Conservation (phyloP, 2,888 invertebrate genomes). For the Xylocampa areola region DNA sequence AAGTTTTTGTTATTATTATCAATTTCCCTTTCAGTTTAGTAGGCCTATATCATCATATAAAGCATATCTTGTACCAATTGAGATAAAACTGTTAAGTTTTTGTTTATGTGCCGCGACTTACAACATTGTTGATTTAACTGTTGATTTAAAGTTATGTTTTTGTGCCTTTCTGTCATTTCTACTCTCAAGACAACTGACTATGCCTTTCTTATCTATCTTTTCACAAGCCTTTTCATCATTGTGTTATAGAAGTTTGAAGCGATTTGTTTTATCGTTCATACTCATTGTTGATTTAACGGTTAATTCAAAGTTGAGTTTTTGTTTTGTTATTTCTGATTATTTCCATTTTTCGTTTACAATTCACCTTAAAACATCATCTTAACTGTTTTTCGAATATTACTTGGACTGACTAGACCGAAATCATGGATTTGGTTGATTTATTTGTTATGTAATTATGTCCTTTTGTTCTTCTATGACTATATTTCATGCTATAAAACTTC, state of each 20-base stretch:
- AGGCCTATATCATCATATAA: no score
- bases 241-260: no score
- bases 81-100: conserved; percentile 32
- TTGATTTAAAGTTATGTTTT: conserved; percentile 34
- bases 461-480: no score
- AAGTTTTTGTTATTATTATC: conserved; percentile 37
- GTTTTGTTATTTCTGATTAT: conserved; percentile 16
- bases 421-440: neutral
- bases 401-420: no score
- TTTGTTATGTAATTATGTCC: no score
- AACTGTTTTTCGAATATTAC: no score
- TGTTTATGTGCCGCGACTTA: conserved; percentile 14
- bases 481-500: no score
- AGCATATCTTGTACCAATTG: no score
- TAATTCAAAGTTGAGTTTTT: conserved; percentile 39
- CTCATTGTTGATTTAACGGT: conserved; percentile 34
- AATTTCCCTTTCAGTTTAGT: neutral
- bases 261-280: no score
- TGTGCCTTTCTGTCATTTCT: conserved; percentile 12
- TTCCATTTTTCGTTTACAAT: neutral
- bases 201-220: no score
- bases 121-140: conserved; percentile 22
- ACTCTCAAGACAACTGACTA: no score
- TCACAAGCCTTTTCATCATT: no score
- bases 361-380: neutral